Conservation (phyloP, 2,113 vertebrate species). For the Scalopus aquaticus region DNA sequence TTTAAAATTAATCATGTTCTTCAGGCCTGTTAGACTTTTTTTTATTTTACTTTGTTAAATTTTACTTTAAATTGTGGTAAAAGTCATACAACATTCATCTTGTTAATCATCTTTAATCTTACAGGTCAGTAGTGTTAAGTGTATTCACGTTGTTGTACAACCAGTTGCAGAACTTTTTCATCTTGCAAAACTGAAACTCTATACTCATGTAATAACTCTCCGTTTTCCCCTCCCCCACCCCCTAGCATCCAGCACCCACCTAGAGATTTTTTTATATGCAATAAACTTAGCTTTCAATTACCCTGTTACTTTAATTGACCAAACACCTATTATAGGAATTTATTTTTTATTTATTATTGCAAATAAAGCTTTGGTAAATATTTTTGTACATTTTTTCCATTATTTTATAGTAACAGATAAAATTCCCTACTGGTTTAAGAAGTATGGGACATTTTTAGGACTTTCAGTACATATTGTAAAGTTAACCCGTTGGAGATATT, state of each 20-base stretch:
- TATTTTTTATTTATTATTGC: neutral
- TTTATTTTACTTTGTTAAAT: neutral
- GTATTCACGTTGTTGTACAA: neutral
- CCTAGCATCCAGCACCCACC: neutral
- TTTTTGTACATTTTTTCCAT: neutral
- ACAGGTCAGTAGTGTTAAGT: neutral
- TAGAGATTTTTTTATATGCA: neutral
- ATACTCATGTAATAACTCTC: neutral
- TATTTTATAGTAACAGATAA: neutral
- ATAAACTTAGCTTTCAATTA: neutral
- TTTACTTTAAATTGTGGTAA: neutral
- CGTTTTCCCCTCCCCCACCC: neutral
- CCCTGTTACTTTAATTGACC: slow-evolving; percentile 2
- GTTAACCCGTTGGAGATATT: neutral
- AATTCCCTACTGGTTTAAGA: neutral
- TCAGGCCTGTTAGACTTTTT: neutral
- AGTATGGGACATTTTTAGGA: neutral
- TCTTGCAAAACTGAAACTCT: slow-evolving; percentile 35
- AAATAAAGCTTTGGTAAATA: neutral
- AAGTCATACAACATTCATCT: neutral
- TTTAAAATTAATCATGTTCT: neutral
- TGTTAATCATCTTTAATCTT: neutral
- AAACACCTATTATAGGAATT: neutral
- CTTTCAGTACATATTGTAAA: neutral
- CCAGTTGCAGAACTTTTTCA: neutral